Evolutionary conservation across 2,888 invertebrate genomes (phyloP), one percentile per base, ranked within the genome.

Genomic region (Aphrophora alni): DNA sequence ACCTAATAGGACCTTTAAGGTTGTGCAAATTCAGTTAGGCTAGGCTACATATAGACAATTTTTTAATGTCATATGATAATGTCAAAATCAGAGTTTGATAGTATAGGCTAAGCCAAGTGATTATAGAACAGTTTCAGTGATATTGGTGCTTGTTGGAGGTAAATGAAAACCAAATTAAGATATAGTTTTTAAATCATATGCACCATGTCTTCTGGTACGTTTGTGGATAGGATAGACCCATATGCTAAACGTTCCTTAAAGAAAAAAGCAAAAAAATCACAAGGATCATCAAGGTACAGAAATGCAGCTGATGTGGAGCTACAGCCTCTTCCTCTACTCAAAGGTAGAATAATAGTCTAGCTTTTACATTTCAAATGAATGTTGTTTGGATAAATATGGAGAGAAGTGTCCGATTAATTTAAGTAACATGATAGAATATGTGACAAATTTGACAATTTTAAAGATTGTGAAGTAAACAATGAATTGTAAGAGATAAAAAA

Each of bases 211-310:
- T 85, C 95, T 91, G 94, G 93, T 91, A 94, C 96, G 89, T 97
- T 98, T 92, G 98, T 98, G 91, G 98, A 99, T 93, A 96, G 98
- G 91, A 98, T 99, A 92, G 99, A 99, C 92, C 99, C 99, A 88
- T 99, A 99, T 91, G 96, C 97, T 87, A 99, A 98, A 92, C 94
- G 98, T 89, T 98, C 98, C 87, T 91, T 98, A 87, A 97, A 98
- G 92, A 97, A 98, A 92, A 98, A 99, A 91, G 97, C 97, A 88
- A 98, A 97, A 92, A 97, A 97, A 91, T 98, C 98, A 89, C 98
- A 99, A 91, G 99, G 99, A 87, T 98, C 98, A 87, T 99, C 99
- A 85, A 94, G 99, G 87, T 99, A 99, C 91, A 95, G 98, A 89
- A 97, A 98, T 89, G 97, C 98, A 88, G 97, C 97, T 90, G 98